Evolutionary conservation across 2,113 vertebrate species (phyloP), one percentile per base, ranked within the genome.

Genomic region (Colaptes auratus): DNA sequence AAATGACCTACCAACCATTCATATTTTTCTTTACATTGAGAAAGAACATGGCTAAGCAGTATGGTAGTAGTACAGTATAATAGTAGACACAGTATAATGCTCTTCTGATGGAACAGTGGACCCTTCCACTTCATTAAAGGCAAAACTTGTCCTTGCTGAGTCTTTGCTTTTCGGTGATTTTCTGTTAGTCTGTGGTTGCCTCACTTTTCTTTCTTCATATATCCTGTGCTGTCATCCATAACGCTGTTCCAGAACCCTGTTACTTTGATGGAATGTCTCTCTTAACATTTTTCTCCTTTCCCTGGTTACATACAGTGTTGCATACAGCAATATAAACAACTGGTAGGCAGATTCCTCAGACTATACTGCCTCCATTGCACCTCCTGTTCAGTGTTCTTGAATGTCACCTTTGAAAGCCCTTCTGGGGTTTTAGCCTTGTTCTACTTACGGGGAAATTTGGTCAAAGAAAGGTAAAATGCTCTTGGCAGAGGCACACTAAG

Each of bases 121-220:
- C 4, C 3, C 17, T 81, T 52, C 31, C 19, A 19, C 55, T 94
- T 91, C 11, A 5, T 52, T 87, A 78, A 78, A 81, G 53, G 33
- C 73, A 64, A 78, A 35, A 46, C 33, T 46, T 52, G 24, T 55
- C 61, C 53, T 44, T 35, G 44, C n/a, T 53, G 64, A 83, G 20
- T 13, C 92, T 79, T 94, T 59, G 27, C 31, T 60, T 92, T 85
- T 86, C 76, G 56, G 27, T 72, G 42, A 30, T 89, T 96, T 87
- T 90, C 48, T 4, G 5, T 66, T 60, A 85, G 59, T 65, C 39
- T 77, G 48, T 82, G 92, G 69, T 59, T 91, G 36, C 39, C 56
- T 60, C 50, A 10, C 39, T 72, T 50, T 84, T 69, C 48, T 76
- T 77, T 72, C 46, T 33, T 59, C 3, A 1, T 82, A 15, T 64